Percentiles rank a stretch among this genome's conserved stretches.
phyloP scores from a whole-genome alignment of 2,113 vertebrate species.

The Melanostigma gelatinosum region DNA sequence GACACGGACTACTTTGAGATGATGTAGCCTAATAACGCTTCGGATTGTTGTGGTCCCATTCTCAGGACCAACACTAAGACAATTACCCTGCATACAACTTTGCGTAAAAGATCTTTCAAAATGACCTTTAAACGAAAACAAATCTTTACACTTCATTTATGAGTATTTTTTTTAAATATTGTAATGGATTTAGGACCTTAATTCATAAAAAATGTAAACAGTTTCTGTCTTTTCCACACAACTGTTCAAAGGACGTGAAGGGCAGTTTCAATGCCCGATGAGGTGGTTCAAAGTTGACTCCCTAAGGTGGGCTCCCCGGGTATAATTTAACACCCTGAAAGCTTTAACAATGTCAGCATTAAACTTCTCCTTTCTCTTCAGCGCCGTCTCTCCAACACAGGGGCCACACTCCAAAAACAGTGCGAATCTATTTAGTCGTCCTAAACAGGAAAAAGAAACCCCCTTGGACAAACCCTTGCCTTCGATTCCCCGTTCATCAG shows the following conservation, averaged over 20 bases:
- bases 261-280: neutral
- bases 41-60: neutral
- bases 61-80: neutral
- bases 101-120: neutral
- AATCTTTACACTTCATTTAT: neutral
- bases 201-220: neutral
- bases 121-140: neutral
- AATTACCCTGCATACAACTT: neutral
- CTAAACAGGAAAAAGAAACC: constrained; percentile 4
- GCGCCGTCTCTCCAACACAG: neutral
- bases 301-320: neutral
- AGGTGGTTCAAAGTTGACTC: neutral
- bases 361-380: neutral
- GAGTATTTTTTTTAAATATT: neutral
- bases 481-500: constrained; percentile 50
- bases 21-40: neutral
- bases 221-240: neutral
- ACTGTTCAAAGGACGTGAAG: neutral
- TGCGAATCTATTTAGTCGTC: constrained; percentile 1
- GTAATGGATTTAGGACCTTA: neutral
- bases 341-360: neutral
- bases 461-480: constrained; percentile 9
- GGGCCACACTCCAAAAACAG: neutral
- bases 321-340: neutral
- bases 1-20: neutral